Conservation (phyloP, 92 coral and sea anemone species). For the Bergia puertoricense region DNA sequence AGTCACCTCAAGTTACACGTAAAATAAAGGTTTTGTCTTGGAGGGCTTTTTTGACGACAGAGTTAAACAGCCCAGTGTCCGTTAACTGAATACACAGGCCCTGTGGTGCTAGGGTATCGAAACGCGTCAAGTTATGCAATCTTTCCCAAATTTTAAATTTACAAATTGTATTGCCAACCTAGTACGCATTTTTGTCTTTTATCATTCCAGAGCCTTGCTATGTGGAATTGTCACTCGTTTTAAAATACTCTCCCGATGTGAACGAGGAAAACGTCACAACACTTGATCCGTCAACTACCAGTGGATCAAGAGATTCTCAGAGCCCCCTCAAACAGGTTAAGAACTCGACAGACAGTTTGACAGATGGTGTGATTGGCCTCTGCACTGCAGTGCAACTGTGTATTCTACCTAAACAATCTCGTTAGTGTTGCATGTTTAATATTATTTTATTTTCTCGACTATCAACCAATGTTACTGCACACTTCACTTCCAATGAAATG, state of each 20-base stretch:
- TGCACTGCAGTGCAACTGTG: conserved; percentile 90
- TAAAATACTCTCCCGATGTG: conserved; percentile 83
- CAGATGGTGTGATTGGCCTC: conserved; percentile 81
- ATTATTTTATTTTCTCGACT: background rate
- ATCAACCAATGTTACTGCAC: background rate
- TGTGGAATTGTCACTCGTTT: conserved; percentile 82
- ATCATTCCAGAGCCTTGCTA: conserved; percentile 76
- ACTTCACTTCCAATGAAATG: background rate
- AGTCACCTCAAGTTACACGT: no score
- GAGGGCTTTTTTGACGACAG: no score
- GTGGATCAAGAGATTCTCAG: conserved; percentile 40
- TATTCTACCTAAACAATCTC: conserved; percentile 82
- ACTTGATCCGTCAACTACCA: conserved; percentile 47
- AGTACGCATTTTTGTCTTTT: background rate
- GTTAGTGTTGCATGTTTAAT: background rate
- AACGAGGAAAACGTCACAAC: conserved; percentile 71
- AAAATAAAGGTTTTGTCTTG: no score
- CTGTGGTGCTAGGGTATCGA: no score
- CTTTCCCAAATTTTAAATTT: no score
- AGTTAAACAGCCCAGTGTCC: no score
- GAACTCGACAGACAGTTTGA: conserved; percentile 77
- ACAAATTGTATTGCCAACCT: no score
- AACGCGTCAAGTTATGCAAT: no score
- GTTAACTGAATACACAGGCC: no score
- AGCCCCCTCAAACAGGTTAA: conserved; percentile 68